These are phyloP conservation scores for Telenomus remus DNA, from an alignment of 1,140 invertebrate species.

Conservation along the genomic window DNA sequence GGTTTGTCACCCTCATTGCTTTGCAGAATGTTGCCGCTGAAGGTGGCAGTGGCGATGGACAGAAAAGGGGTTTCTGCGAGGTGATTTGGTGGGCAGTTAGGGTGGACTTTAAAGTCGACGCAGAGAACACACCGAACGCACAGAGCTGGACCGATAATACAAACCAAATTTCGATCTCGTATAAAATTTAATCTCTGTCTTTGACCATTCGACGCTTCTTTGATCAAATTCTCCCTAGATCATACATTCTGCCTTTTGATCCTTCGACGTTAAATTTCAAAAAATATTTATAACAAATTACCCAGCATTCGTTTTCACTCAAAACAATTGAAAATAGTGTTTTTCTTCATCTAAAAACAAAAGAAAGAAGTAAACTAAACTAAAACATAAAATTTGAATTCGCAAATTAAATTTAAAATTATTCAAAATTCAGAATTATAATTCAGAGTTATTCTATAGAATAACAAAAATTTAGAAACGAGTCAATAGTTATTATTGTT, in stretches of 20 bases:
- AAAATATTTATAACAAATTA: no score
- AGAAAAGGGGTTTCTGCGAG: constrained; percentile 62
- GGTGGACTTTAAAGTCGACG: constrained; percentile 72
- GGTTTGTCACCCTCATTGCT: constrained; percentile 71
- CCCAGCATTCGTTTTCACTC: no score
- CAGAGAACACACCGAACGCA: constrained; percentile 62
- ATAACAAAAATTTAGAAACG: no score
- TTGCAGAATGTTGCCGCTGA: constrained; percentile 74
- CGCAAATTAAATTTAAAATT: no score
- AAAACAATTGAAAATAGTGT: no score
- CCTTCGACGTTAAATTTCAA: no score
- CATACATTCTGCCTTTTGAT: neutral
- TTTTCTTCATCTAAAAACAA: no score
- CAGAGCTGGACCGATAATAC: constrained; percentile 44
- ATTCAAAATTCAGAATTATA: no score
- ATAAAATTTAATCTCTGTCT: constrained; percentile 22
- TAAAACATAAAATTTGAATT: no score
- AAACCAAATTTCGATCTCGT: constrained; percentile 66
- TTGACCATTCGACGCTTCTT: constrained; percentile 8
- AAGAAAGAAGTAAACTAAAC: no score
- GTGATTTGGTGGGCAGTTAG: constrained; percentile 59
- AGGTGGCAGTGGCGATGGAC: constrained; percentile 70
- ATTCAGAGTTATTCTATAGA: no score
- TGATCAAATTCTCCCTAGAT: constrained; percentile 3
- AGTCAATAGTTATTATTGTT: no score